Base-by-base conservation (phyloP, 2,113 vertebrate species). In the Aldabrachelys gigantea region DNA sequence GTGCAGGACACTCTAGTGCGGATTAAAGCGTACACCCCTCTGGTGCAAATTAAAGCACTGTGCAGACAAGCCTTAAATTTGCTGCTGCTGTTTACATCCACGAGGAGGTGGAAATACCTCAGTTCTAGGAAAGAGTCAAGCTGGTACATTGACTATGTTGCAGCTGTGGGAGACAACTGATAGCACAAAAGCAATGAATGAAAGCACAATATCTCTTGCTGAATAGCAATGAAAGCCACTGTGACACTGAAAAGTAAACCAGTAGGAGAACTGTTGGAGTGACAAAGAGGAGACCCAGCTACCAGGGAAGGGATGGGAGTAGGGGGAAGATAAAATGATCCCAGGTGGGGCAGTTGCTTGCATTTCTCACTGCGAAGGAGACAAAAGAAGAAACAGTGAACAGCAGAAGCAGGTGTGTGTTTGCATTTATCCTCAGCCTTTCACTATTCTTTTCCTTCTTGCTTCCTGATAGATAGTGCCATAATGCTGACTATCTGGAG, bases 101-200 rank as follows among this genome's bases (percentile, higher is more conserved):
- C 21, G 17, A 92, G 59, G 24, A 91, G 82, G 80, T 13, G 44
- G 49, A 59, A 91, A 91, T 25, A 41, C 47, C 69, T 86, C 12
- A 3, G 24, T 75, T 81, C 22, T 29, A 22, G 86, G 16, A 49
- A 76, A 62, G 47, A 59, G 87, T 47, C 21, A 35, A n/a, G 83
- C 1, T 0, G 92, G 86, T 13, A 22, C 16, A 19, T 49, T 38
- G 87, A 47, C 54, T 75, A 65, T 0, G 1, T 12, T 16, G 25
- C 1, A 0, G 1, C 65, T 44, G 75, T 4, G 16, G 56, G 24
- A 25, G 11, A 78, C 25, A 38, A 47, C 24, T 25, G 72, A 78
- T 16, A 78, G 24, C 44, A 76, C 41, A 24, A 76, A 14, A 44
- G 12, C 24, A 44, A 76, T 13, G 38, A 76, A 76, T 44, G 38